Evolutionary conservation across 2,888 invertebrate species (phyloP).

Genomic region (Altica lythri): DNA sequence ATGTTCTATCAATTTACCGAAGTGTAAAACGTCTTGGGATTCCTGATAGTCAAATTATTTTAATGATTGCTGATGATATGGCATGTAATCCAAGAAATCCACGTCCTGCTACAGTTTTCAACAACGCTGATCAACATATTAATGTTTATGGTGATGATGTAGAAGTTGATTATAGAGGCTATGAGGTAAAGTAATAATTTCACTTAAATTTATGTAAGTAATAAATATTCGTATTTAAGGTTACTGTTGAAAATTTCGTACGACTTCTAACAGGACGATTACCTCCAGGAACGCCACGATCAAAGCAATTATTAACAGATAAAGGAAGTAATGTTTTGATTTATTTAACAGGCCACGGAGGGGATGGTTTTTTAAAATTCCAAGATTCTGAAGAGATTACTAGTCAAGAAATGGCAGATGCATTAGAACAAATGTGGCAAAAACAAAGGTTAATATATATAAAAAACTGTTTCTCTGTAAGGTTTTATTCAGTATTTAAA

Average conservation of each 20-base stretch:
- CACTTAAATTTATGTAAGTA: background rate
- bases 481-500: no score
- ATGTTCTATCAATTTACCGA: slow-evolving; percentile 96
- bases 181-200: slow-evolving; percentile 65
- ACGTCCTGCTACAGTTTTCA: slow-evolving; percentile 95
- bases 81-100: slow-evolving; percentile 99
- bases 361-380: slow-evolving; percentile 98
- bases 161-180: slow-evolving; percentile 97
- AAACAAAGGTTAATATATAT: slow-evolving; percentile 76
- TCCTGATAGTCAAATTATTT: slow-evolving; percentile 96
- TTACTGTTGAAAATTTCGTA: slow-evolving; percentile 98
- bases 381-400: slow-evolving; percentile 99
- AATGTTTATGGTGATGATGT: slow-evolving; percentile 99
- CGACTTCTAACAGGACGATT: slow-evolving; percentile 92
- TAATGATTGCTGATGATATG: slow-evolving; percentile 99
- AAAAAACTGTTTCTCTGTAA: background rate
- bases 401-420: slow-evolving; percentile 97
- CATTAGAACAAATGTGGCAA: slow-evolving; percentile 99
- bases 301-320: slow-evolving; percentile 93
- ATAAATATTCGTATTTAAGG: slow-evolving; percentile 59
- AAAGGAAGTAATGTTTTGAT: slow-evolving; percentile 96
- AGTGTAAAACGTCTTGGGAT: slow-evolving; percentile 99
- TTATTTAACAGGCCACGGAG: slow-evolving; percentile 96
- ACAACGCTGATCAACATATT: slow-evolving; percentile 96
- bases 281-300: slow-evolving; percentile 90